These are phyloP conservation scores for Lutraria rhynchaena DNA, from an alignment of 1,140 invertebrate species.

Conservation along the genomic window DNA sequence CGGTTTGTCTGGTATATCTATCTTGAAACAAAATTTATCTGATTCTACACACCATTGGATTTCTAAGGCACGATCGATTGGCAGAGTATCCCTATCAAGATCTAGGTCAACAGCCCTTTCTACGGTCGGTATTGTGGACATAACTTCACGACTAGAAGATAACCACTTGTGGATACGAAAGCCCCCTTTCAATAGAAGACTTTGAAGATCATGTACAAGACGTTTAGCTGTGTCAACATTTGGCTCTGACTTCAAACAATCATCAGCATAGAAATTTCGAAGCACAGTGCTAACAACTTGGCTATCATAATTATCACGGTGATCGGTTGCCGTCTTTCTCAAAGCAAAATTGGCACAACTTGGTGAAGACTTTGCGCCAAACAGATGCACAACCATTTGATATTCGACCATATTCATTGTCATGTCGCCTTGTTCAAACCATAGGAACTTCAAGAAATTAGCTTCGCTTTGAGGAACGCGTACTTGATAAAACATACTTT, in stretches of 20 bases:
- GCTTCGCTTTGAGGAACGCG: conserved; percentile 19
- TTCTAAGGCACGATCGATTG: conserved; percentile 14
- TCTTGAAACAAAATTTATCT: background rate
- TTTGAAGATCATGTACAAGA: conserved; percentile 9
- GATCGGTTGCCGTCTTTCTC: conserved; percentile 4
- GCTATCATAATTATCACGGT: conserved; percentile 10
- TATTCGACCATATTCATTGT: conserved; percentile 24
- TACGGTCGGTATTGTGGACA: background rate
- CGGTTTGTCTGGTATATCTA: conserved; percentile 7
- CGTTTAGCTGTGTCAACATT: background rate
- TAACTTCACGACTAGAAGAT: conserved; percentile 1
- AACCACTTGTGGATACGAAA: conserved; percentile 11
- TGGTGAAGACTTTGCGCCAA: conserved; percentile 54
- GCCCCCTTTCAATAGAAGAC: conserved; percentile 1
- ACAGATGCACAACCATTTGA: conserved; percentile 65
- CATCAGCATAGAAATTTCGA: conserved; percentile 52
- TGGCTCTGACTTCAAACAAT: conserved; percentile 15
- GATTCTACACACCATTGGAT: background rate
- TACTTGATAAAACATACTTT: conserved; percentile 56
- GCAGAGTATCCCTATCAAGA: conserved; percentile 10
- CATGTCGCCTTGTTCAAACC: conserved; percentile 57
- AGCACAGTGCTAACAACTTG: conserved; percentile 30
- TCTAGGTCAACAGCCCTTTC: conserved; percentile 24
- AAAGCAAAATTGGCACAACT: conserved; percentile 48
- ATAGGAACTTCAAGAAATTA: conserved; percentile 61